Base-by-base conservation (phyloP, 2,888 invertebrate species). In the Aleiodes testaceus region DNA sequence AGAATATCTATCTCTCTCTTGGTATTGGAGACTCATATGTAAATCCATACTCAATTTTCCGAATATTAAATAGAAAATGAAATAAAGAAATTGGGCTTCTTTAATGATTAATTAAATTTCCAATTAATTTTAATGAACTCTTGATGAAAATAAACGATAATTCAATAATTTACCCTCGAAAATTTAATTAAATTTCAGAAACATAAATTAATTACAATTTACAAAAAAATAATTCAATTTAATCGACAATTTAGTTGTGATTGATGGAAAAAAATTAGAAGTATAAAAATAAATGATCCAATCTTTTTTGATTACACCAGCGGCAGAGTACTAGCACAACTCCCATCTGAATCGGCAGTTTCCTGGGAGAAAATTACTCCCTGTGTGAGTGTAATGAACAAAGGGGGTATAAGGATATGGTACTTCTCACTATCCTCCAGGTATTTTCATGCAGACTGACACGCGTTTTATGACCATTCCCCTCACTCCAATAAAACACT, bases 331-430 rank as follows among this genome's bases (percentile, higher is more conserved):
- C 16, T 11, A 20, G 61, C 45, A 65, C 65, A 65, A 53, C 2
- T 30, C 30, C 55, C n/a, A 30, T 9, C 36, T 36, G 36, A 55
- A 30, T 55, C 30, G 20, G 52, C 55, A 26, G 14, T 55, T 26
- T 55, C 55, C 5, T 36, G 30, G 6, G 14, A 1, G 26, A 26
- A 55, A 14, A 26, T 55, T 30, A 55, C 64, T 65, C 69, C 69
- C 64, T 14, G 36, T 44, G 69, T 44, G 69, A 63, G 36, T 50
- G 52, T 20, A 49, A 50, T 50, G 50, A 50, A 50, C 36, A 36
- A 36, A 36, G 2, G 36, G 36, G 36, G 36, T 36, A 36, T 5
- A 50, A 2, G 18, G 49, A 50, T 0, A 3, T 3, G 3, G 20
- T n/a, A 18, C 18, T n/a, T 4, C 18, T 11, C 20, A 6, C 18